Base-by-base conservation (phyloP, 2,797 vertebrate species). In the Scyliorhinus canicula region DNA sequence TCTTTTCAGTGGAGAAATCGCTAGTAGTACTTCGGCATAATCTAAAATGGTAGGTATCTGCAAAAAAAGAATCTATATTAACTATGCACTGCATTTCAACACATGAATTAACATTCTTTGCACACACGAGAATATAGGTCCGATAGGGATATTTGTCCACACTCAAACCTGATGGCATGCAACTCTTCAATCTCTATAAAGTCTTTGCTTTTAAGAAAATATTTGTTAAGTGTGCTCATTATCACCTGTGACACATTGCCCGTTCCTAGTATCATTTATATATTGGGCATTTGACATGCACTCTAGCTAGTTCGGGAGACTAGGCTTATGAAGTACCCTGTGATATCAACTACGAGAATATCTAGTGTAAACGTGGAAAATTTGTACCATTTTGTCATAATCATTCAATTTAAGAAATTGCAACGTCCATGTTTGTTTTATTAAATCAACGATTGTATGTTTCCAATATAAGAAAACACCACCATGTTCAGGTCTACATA, bases 41-140 rank as follows among this genome's bases (percentile, higher is more conserved):
- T 99, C 99, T 69, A 99, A 97, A 96, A 99, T 96, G 0, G 98
- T 99, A 77, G 98, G 98, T 63, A 97, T 97, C 99, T 99, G 96
- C 74, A 9, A 0, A 63, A 35, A 2, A 95, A 93, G 96, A 19
- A 50, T 31, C 12, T 7, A 71, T 14, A 93, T 44, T 1, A 52
- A 93, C 67, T 31, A 50, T 50, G 65, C 65, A 50, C 44, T 47
- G 28, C 28, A 31, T n/a, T 24, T 93, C 28, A 44, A 12, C 35
- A 93, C 21, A 44, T 31, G 3, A 31, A 35, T 69, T 50, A 93
- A 93, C 26, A 47, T 71, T 71, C n/a, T 60, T 91, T 50, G 28
- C 50, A 71, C 50, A 93, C 31, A 93, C 4, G 40, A 35, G 28
- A 19, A 44, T 35, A 55, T 55, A 50, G 2, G 21, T 9, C 57